Evolutionary conservation across 2,113 vertebrate genomes (phyloP).

Genomic region (Peromyscus polionotus): DNA sequence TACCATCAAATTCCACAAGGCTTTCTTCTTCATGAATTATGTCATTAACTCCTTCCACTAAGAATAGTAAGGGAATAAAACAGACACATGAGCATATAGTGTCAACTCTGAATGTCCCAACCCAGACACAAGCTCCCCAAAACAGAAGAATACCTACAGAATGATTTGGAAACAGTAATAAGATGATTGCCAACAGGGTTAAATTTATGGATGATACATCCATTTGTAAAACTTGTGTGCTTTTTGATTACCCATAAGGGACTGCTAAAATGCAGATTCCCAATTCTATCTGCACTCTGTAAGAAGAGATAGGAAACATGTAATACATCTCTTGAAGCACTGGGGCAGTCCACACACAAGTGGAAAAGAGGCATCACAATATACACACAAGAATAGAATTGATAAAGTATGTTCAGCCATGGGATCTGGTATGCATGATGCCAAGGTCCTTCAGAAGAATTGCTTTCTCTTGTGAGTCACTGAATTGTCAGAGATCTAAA

Average conservation of each 20-base stretch:
- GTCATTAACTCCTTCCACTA: constrained; percentile 57
- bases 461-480: background rate
- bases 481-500: background rate
- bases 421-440: background rate
- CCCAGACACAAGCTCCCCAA: background rate
- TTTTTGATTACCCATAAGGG: background rate
- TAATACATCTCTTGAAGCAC: background rate
- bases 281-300: background rate
- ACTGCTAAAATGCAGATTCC: background rate
- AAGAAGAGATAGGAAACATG: background rate
- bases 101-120: background rate
- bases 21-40: constrained; percentile 66
- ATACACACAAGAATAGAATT: rapidly evolving
- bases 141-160: background rate
- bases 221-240: background rate
- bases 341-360: background rate
- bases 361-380: background rate
- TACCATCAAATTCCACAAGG: constrained; percentile 42
- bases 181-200: background rate
- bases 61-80: constrained; percentile 56
- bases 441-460: background rate
- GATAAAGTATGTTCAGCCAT: background rate
- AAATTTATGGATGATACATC: background rate
- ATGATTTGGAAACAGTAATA: background rate
- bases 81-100: background rate